These are phyloP conservation scores for Cyclina sinensis DNA, from an alignment of 1,140 invertebrate genomes.

Conservation along the genomic window DNA sequence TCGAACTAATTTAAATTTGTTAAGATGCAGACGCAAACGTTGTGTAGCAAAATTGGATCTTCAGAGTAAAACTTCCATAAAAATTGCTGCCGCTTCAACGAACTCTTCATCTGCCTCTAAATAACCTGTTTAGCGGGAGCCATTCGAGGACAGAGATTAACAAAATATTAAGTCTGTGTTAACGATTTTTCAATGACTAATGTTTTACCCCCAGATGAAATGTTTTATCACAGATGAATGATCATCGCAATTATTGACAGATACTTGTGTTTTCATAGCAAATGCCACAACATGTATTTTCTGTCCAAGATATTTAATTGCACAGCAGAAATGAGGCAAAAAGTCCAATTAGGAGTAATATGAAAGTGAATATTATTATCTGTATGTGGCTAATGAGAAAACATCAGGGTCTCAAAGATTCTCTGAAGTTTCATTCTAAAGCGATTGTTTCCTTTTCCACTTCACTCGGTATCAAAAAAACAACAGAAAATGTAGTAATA, in stretches of 20 bases:
- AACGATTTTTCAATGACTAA: conserved; percentile 36
- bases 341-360: conserved; percentile 16
- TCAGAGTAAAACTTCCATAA: not conserved
- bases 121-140: not conserved
- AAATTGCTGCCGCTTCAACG: not conserved
- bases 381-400: conserved; percentile 30
- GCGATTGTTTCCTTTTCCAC: too few relatives aligned
- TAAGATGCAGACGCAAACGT: conserved; percentile 12
- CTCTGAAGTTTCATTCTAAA: not conserved
- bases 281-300: conserved; percentile 15
- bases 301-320: conserved; percentile 40
- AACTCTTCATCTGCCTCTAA: not conserved
- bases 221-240: conserved; percentile 28
- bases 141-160: conserved; percentile 1
- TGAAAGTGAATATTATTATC: not conserved
- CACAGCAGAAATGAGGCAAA: conserved; percentile 26
- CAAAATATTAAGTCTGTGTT: conserved; percentile 25
- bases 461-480: too few relatives aligned
- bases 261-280: conserved; percentile 31
- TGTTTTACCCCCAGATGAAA: too few relatives aligned
- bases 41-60: conserved; percentile 7
- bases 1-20: conserved; percentile 35
- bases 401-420: not conserved
- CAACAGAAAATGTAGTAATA: too few relatives aligned
- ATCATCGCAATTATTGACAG: conserved; percentile 17